A percentile compares a stretch with the other conserved stretches of the same genome.
Conservation (phyloP, 2,113 vertebrate species). For the Eudyptes chrysolophus region DNA sequence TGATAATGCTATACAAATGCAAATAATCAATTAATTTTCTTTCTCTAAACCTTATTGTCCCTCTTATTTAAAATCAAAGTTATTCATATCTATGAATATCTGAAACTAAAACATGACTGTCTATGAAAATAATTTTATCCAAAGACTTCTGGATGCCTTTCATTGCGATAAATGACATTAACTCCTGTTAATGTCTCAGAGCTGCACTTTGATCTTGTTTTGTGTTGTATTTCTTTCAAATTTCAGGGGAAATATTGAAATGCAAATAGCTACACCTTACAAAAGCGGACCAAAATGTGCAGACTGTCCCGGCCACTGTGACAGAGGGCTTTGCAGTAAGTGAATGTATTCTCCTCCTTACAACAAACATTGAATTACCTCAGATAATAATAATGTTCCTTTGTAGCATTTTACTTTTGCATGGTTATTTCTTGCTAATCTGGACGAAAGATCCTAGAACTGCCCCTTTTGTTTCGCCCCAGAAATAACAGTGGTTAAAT, state of each 20-base stretch:
- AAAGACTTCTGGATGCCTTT: background rate
- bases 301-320: conserved; percentile 64
- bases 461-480: background rate
- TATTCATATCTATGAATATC: background rate
- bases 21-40: background rate
- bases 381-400: too few relatives aligned
- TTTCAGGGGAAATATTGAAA: conserved; percentile 66
- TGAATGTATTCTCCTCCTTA: background rate
- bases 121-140: background rate
- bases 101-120: background rate
- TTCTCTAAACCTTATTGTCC: background rate
- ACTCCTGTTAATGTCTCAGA: background rate
- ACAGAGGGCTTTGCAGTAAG: conserved; percentile 76
- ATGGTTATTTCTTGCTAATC: background rate
- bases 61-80: background rate
- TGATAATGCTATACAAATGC: background rate
- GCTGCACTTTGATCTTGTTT: background rate
- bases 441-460: background rate
- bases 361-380: background rate
- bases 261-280: conserved; percentile 44
- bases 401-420: background rate
- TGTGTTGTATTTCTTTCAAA: background rate
- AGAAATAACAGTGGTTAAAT: background rate
- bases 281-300: conserved; percentile 30
- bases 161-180: background rate